A percentile compares a stretch with the other conserved stretches of the same genome.
Conservation (phyloP, 2,888 invertebrate genomes). For the Aporophyla lueneburgensis region DNA sequence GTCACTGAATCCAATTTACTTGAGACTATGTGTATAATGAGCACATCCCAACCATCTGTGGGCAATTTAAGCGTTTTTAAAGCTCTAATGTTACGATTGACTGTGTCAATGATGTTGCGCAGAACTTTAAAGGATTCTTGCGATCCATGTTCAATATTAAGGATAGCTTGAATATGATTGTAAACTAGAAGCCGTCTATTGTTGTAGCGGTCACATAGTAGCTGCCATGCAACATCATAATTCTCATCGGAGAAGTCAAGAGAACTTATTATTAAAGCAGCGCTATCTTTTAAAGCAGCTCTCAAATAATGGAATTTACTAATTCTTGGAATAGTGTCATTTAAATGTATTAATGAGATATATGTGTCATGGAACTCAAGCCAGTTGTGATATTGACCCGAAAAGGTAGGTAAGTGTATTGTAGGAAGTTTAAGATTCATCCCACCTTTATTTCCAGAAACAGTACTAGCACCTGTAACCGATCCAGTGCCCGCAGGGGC, state of each 20-base stretch:
- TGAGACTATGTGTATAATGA: slow-evolving; percentile 14
- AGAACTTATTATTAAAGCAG: slow-evolving; percentile 13
- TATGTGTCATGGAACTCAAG: neutral
- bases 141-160: neutral
- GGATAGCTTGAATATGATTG: slow-evolving; percentile 7
- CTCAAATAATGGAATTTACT: slow-evolving; percentile 21
- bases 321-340: slow-evolving; percentile 6
- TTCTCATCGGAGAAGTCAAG: slow-evolving; percentile 22
- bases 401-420: slow-evolving; percentile 15
- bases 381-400: slow-evolving; percentile 7
- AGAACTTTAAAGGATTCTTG: slow-evolving; percentile 16
- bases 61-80: slow-evolving; percentile 16
- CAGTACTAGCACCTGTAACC: neutral
- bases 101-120: slow-evolving; percentile 17
- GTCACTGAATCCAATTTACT: slow-evolving; percentile 25
- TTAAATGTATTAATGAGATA: neutral
- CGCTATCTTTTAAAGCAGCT: slow-evolving; percentile 18
- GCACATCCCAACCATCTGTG: slow-evolving; percentile 11
- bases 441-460: slow-evolving; percentile 11
- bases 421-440: slow-evolving; percentile 13
- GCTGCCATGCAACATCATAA: slow-evolving; percentile 26
- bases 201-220: slow-evolving; percentile 13
- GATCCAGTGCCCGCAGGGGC: neutral
- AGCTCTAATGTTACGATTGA: slow-evolving; percentile 19
- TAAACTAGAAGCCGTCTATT: slow-evolving; percentile 13